Conservation (phyloP, 1,140 invertebrate species). For the Prorops nasuta region DNA sequence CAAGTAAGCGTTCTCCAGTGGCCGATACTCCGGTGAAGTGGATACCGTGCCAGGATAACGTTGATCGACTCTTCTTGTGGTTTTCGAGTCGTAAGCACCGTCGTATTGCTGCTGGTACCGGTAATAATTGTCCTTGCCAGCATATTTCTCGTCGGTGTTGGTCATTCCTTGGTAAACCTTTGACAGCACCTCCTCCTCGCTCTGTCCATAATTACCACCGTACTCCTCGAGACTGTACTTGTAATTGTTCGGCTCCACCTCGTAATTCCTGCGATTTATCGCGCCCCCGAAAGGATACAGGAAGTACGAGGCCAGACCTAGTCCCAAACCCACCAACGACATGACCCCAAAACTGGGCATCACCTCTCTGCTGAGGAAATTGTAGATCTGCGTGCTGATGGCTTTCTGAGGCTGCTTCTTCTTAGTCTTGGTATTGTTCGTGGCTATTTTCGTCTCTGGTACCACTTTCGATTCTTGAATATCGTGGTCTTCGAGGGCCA, state of each 20-base stretch:
- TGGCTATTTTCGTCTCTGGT: conserved; percentile 53
- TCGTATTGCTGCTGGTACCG: conserved; percentile 37
- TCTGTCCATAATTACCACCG: conserved; percentile 63
- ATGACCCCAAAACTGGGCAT: conserved; percentile 78
- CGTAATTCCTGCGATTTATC: conserved; percentile 65
- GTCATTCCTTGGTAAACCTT: conserved; percentile 75
- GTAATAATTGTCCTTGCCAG: conserved; percentile 36
- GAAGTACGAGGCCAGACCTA: conserved; percentile 74
- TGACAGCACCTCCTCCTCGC: conserved; percentile 72
- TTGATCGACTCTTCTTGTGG: conserved; percentile 27
- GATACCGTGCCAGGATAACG: conserved; percentile 23
- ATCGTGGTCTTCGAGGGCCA: conserved; percentile 20
- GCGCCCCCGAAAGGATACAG: conserved; percentile 70
- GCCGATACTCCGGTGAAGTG: conserved; percentile 25
- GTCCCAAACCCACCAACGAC: conserved; percentile 66
- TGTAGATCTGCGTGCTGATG: conserved; percentile 72
- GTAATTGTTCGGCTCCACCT: conserved; percentile 58
- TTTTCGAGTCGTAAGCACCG: conserved; percentile 26
- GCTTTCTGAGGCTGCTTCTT: conserved; percentile 56
- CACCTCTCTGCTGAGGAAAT: conserved; percentile 74
- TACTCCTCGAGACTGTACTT: conserved; percentile 67
- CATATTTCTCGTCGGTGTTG: conserved; percentile 33
- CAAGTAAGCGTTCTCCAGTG: conserved; percentile 37
- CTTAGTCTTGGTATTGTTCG: conserved; percentile 40
- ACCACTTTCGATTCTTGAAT: conserved; percentile 51